These are phyloP conservation scores for Leucoraja erinaceus DNA, from an alignment of 2,113 vertebrate genomes.

Conservation along the genomic window DNA sequence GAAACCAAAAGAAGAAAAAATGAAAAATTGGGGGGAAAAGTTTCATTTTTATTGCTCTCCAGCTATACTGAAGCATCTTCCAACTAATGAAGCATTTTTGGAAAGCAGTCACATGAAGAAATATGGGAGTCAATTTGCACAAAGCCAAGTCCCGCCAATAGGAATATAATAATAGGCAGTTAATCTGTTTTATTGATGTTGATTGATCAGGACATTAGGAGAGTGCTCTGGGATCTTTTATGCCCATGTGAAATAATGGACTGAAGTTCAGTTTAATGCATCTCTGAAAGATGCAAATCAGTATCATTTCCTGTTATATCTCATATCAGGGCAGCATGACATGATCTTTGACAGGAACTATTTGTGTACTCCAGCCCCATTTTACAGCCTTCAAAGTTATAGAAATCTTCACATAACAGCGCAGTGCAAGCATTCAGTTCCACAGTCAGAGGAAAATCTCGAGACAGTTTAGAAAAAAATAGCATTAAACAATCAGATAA, in stretches of 20 bases:
- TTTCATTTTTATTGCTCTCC: neutral
- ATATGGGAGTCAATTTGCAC: neutral
- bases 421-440: neutral
- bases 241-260: neutral
- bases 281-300: slow-evolving; percentile 18
- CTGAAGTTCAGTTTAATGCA: neutral
- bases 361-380: neutral
- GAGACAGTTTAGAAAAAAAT: neutral
- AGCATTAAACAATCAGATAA: neutral
- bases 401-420: neutral
- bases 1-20: neutral
- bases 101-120: neutral
- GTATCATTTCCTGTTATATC: slow-evolving; percentile 18
- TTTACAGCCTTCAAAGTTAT: slow-evolving; percentile 12
- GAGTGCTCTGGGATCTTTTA: neutral
- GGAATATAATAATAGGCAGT: neutral
- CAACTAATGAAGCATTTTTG: neutral
- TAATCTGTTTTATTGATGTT: neutral
- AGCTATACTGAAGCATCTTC: neutral
- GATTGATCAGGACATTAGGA: neutral
- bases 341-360: slow-evolving; percentile 17
- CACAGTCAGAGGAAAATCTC: neutral
- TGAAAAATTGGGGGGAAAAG: neutral
- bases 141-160: neutral
- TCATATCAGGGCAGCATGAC: slow-evolving; percentile 16